Conservation (phyloP, 2,888 invertebrate species). For the Rhimphoctona megacephalus region DNA sequence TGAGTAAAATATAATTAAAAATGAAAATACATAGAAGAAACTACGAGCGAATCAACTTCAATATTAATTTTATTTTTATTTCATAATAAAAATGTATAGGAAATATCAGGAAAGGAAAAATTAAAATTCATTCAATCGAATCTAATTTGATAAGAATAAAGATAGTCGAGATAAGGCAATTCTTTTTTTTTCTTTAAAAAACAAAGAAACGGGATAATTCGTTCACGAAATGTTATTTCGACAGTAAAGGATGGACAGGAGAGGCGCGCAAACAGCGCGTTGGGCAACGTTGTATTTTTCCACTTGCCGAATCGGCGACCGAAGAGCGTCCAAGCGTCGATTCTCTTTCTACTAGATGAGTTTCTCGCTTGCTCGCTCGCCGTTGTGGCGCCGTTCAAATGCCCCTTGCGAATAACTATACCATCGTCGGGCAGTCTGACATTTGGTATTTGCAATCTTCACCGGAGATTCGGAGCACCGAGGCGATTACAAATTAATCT, state of each 20-base stretch:
- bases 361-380: constrained; percentile 41
- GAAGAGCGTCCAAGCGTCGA: constrained; percentile 47
- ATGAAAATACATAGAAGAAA: background rate
- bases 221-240: constrained; percentile 29
- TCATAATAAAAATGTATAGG: background rate
- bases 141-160: background rate
- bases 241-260: constrained; percentile 23
- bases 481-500: constrained; percentile 42
- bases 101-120: background rate
- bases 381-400: constrained; percentile 47
- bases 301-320: constrained; percentile 64
- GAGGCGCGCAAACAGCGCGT: constrained; percentile 42
- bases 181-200: background rate
- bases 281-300: constrained; percentile 65
- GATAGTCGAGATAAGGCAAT: background rate
- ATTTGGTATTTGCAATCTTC: constrained; percentile 60
- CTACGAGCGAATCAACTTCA: background rate
- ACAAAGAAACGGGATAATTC: constrained; percentile 38
- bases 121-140: background rate
- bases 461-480: constrained; percentile 25
- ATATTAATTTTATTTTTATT: background rate
- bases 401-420: constrained; percentile 15
- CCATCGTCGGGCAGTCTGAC: constrained; percentile 47
- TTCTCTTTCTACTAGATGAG: constrained; percentile 63
- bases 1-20: background rate